Base-by-base conservation (phyloP, 2,113 vertebrate species). In the Pholis gunnellus region DNA sequence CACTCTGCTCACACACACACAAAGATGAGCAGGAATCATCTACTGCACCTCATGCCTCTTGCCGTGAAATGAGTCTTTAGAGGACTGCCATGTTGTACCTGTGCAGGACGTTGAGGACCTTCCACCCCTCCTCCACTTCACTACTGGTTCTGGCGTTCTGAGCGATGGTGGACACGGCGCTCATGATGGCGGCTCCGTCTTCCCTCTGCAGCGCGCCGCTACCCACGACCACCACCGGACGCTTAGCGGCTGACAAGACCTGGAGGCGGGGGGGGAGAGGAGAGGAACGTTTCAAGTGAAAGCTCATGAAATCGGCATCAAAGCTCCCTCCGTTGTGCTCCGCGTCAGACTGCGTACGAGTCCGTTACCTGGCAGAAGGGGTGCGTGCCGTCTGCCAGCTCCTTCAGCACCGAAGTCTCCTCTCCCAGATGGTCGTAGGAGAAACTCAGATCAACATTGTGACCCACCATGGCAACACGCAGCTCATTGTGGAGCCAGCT, bases 401-500 rank as follows among this genome's bases (percentile, higher is more conserved):
- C 96, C 87, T 96, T 94, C 56, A 99, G 94, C 65, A 97, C 94
- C 44, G 96, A 91, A 4, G 97, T 94, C 50, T 97, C 97, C 72
- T 99, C 97, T 82, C 98, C 98, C 68, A 99, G 94, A 73, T 99
- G 97, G 71, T 98, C 91, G 0, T 99, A 99, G 0, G 93, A 94
- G 89, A 97, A 99, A 34, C 96, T 99, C 84, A 99, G 88, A 90
- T 99, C 96, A n/a, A 99, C 97, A 0, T 90, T 72, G 89, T 95
- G 96, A 69, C 98, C 98, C 38, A 99, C 94, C 64, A 99, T 81
- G 17, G 97, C 97, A 72, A 99, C 97, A 44, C 95, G 93, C 80
- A 99, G 95, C 78, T 99, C 98, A 87, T 99, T 99, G 83, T 99
- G 98, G 81, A 99, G 97, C 98, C 98, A 99, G 90, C 98, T 99